phyloP scores from a whole-genome alignment of 2,797 vertebrate species.

The Gallinago solitaria region DNA sequence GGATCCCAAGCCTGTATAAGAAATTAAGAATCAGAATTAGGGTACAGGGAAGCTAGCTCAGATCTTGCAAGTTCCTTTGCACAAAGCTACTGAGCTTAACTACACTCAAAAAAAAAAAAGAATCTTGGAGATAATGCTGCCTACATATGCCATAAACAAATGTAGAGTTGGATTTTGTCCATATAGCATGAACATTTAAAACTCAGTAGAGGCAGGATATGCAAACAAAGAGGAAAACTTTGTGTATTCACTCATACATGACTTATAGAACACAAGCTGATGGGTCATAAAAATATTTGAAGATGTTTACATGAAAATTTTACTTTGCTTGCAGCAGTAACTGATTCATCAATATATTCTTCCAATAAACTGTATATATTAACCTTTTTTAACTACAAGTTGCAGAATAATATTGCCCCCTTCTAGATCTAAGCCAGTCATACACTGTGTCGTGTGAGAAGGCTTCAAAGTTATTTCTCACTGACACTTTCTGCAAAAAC shows the following conservation, averaged over 20 bases:
- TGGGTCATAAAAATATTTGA: slow-evolving; percentile 69
- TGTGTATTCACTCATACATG: slow-evolving; percentile 55
- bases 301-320: slow-evolving; percentile 61
- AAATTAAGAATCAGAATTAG: background rate
- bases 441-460: background rate
- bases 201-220: slow-evolving; percentile 68
- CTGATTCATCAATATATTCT: slow-evolving; percentile 3
- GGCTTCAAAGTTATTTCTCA: background rate
- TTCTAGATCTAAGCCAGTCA: background rate
- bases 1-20: background rate
- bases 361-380: background rate
- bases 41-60: background rate
- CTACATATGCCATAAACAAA: slow-evolving; percentile 60
- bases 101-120: background rate
- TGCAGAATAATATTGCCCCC: background rate
- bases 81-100: background rate
- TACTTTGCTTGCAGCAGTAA: slow-evolving; percentile 41
- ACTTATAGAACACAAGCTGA: slow-evolving; percentile 75
- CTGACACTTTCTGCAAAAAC: background rate
- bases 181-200: slow-evolving; percentile 73
- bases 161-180: slow-evolving; percentile 53
- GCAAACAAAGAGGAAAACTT: slow-evolving; percentile 71
- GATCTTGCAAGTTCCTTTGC: background rate
- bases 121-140: slow-evolving; percentile 40
- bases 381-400: background rate